Conservation (phyloP, 2,888 invertebrate genomes). For the Chalcis sispes region DNA sequence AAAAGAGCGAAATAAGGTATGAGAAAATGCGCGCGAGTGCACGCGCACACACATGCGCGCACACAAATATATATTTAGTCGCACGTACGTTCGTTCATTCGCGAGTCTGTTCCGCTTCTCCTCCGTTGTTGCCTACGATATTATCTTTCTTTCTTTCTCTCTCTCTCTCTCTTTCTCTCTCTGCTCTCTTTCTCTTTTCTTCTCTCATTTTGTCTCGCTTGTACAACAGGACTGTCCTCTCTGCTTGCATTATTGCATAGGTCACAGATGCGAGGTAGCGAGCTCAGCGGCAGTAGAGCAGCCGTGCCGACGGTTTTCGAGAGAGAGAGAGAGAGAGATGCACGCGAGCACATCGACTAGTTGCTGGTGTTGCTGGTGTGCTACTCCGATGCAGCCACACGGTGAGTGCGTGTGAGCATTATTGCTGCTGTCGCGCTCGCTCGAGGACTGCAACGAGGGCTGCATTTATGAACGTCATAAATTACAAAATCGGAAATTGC, state of each 20-base stretch:
- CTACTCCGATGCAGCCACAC: no score
- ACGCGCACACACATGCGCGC: neutral
- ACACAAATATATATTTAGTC: neutral
- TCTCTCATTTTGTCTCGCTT: no score
- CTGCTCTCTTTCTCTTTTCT: neutral
- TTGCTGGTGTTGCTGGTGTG: constrained; percentile 4
- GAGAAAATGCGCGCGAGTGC: no score
- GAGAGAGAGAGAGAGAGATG: constrained; percentile 10
- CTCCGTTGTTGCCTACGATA: neutral
- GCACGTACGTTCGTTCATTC: constrained; percentile 34
- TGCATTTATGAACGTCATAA: constrained; percentile 58
- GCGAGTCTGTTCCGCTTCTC: constrained; percentile 5
- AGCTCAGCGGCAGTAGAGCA: constrained; percentile 8
- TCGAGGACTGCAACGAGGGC: constrained; percentile 11
- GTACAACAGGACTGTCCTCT: neutral
- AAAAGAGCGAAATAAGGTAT: no score
- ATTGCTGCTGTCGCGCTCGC: constrained; percentile 52
- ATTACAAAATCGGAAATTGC: constrained; percentile 59
- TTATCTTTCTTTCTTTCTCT: constrained; percentile 25
- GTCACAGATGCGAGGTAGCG: constrained; percentile 44
- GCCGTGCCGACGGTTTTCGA: constrained; percentile 21
- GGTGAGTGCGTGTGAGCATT: constrained; percentile 48
- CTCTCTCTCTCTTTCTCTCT: constrained; percentile 14
- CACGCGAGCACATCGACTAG: constrained; percentile 34
- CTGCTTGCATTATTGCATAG: constrained; percentile 50